phyloP scores from a whole-genome alignment of 2,797 vertebrate genomes.

The Neopelma chrysocephalum region DNA sequence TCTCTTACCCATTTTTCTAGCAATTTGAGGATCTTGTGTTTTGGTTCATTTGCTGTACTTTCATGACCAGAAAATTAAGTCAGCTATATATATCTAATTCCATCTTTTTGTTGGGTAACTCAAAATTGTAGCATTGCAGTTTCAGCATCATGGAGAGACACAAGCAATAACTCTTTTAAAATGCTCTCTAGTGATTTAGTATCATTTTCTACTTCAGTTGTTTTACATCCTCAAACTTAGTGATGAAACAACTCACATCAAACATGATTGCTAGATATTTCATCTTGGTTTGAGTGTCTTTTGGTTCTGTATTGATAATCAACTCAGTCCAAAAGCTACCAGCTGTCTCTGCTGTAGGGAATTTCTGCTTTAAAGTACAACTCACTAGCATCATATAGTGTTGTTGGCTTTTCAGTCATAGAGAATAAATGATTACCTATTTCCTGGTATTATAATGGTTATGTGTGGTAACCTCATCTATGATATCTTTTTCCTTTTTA shows the following conservation, averaged over 20 bases:
- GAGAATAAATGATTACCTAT: neutral
- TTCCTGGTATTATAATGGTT: neutral
- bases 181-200: neutral
- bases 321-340: neutral
- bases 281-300: neutral
- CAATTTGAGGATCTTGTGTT: neutral
- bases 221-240: neutral
- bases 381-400: neutral
- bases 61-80: neutral
- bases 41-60: constrained; percentile 24
- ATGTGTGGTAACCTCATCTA: neutral
- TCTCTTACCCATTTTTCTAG: neutral
- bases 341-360: neutral
- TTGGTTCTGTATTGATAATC: neutral
- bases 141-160: neutral
- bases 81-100: neutral
- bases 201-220: constrained; percentile 17
- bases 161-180: neutral
- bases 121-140: neutral
- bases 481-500: neutral
- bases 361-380: neutral
- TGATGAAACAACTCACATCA: neutral
- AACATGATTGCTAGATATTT: neutral
- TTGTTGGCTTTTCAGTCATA: neutral
- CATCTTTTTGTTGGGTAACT: neutral